phyloP scores from a whole-genome alignment of 2,113 vertebrate species.

The Tupaia chinensis region DNA sequence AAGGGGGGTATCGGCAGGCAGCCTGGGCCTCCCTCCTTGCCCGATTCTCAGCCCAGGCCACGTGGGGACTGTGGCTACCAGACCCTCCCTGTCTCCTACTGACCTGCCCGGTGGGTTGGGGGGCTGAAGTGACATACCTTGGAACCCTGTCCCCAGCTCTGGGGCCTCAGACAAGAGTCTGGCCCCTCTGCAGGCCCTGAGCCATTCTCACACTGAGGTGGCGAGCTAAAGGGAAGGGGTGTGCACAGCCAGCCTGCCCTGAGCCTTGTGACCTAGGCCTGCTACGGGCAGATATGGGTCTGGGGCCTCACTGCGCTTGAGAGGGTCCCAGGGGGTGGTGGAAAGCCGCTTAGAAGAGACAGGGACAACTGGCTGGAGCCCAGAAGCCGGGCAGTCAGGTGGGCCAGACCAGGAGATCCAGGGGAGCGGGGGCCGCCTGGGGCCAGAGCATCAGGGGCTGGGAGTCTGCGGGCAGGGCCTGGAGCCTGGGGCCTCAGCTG shows the following conservation, averaged over 20 bases:
- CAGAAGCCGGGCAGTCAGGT: background rate
- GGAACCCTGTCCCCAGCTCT: background rate
- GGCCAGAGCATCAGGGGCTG: no score
- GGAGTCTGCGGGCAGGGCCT: no score
- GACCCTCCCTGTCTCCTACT: background rate
- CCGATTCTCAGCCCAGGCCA: background rate
- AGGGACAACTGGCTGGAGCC: background rate
- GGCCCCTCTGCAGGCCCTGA: background rate
- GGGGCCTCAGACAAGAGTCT: background rate
- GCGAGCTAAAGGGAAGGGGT: fast-evolving
- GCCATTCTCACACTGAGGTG: background rate
- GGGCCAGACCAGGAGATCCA: background rate
- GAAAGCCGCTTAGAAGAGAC: background rate
- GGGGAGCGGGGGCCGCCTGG: background rate
- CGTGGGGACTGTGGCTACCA: fast-evolving
- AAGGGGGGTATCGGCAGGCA: fast-evolving
- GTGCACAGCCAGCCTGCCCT: no score
- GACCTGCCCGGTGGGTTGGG: fast-evolving
- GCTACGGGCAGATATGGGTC: no score
- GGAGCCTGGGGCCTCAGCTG: background rate
- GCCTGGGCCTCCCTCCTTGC: no score
- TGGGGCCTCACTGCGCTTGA: background rate
- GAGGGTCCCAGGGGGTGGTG: background rate
- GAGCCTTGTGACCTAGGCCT: no score
- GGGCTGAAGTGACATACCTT: no score